Evolutionary conservation across 1,140 invertebrate genomes (phyloP).

Genomic region (Neuroterus valhalla): DNA sequence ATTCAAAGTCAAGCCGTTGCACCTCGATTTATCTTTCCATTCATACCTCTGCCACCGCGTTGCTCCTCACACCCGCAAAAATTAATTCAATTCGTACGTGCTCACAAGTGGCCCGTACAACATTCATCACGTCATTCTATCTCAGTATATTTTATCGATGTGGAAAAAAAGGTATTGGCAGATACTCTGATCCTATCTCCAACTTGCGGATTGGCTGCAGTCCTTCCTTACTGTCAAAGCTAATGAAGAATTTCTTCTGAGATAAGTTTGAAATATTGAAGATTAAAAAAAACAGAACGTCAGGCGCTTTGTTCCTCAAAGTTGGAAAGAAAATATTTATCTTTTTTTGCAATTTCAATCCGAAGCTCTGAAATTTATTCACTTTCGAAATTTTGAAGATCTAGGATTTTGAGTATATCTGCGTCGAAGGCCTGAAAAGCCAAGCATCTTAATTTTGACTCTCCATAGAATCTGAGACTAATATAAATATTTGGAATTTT

Average conservation of each 20-base stretch:
- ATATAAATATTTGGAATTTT: too few species aligned
- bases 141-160: constrained; percentile 20
- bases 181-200: constrained; percentile 9
- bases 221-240: not conserved
- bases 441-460: too few species aligned
- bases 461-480: too few species aligned
- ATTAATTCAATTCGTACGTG: constrained; percentile 58
- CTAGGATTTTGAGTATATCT: too few species aligned
- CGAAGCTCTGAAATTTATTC: too few species aligned
- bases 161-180: constrained; percentile 17
- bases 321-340: too few species aligned
- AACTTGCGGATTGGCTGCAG: not conserved
- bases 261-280: not conserved
- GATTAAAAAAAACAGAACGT: not conserved
- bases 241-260: not conserved
- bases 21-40: constrained; percentile 61
- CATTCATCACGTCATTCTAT: constrained; percentile 46
- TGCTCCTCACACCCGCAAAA: constrained; percentile 43
- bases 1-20: constrained; percentile 56
- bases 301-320: too few species aligned
- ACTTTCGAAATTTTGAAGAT: too few species aligned
- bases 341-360: not conserved
- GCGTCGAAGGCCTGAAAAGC: too few species aligned
- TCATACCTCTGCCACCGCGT: constrained; percentile 51
- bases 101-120: constrained; percentile 51